Evolutionary conservation across 1,140 invertebrate species (phyloP), one percentile per base, ranked within the genome.

Genomic region (Venustaconcha ellipsiformis): DNA sequence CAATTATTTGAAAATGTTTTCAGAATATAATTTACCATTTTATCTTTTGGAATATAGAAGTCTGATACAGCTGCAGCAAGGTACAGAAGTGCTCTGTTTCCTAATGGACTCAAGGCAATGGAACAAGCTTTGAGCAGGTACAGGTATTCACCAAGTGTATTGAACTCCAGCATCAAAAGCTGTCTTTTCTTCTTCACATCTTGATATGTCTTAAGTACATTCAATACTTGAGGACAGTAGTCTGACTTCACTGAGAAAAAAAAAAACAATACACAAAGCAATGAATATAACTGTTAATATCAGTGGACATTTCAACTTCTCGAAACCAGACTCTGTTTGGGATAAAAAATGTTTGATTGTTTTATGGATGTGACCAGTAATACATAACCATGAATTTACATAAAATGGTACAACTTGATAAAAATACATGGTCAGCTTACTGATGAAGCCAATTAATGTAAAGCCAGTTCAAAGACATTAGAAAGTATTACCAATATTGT

Each of bases 1-100:
- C 18, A n/a, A 8, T 11, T 11, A 18, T 4, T 62, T 62, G 23
- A 62, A n/a, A n/a, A n/a, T 62, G 15, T 15, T 67, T 23, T 20
- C 15, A 48, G 30, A 60, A 65, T 11, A 14, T 1, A 30, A 56
- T 89, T 89, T 90, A 97, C 96, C 94, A 99, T 95, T 92, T 97
- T 92, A 88, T 95, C 94, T 78, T 94, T 93, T 66, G 97, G 97
- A 89, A 99, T 94, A 89, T 99, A 99, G 92, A 99, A 99, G 90
- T 99, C 98, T 3, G 98, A 99, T 0, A 99, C 98, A 18, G 98
- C 98, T 23, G 98, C 98, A 55, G 98, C 97, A 72, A 99, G 92
- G 90, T 98, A 99, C 1, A 99, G 89, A 77, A 99, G 89, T 0
- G 94, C 95, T 57, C 91, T 91, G 6, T 92, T 87, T 55, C 94